These are phyloP conservation scores for Nephotettix cincticeps DNA, from an alignment of 1,140 invertebrate species.

Conservation along the genomic window DNA sequence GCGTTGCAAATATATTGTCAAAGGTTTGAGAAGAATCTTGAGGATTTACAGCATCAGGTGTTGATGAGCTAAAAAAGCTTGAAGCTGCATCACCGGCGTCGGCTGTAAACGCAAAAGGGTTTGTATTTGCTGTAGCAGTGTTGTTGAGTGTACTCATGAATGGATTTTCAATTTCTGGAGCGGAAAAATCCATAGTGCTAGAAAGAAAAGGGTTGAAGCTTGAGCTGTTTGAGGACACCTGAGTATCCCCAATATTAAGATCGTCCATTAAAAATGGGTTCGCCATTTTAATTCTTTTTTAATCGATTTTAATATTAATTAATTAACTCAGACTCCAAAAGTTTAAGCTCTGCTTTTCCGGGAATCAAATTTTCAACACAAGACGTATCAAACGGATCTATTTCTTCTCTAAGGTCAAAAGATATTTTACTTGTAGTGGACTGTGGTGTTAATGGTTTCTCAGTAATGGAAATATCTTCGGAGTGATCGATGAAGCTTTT, in stretches of 20 bases:
- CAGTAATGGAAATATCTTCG: slow-evolving; percentile 31
- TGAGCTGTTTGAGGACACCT: slow-evolving; percentile 33
- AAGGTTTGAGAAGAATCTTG: slow-evolving; percentile 12
- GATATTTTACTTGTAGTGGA: slow-evolving; percentile 26
- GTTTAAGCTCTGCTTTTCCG: slow-evolving; percentile 69
- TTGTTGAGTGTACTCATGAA: slow-evolving; percentile 47
- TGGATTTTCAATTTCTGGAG: slow-evolving; percentile 56
- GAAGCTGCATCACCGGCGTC: slow-evolving; percentile 37
- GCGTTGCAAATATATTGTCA: slow-evolving; percentile 37
- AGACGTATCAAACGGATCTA: slow-evolving; percentile 83
- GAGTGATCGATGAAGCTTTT: slow-evolving; percentile 17
- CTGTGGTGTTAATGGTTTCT: slow-evolving; percentile 43
- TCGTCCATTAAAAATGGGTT: slow-evolving; percentile 80
- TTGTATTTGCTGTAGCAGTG: slow-evolving; percentile 45
- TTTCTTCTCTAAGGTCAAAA: slow-evolving; percentile 51
- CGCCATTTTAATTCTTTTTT: slow-evolving; percentile 39
- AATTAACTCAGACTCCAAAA: slow-evolving; percentile 67
- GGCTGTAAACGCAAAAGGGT: slow-evolving; percentile 55
- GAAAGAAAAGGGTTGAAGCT: slow-evolving; percentile 73
- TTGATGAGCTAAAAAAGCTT: slow-evolving; percentile 31
- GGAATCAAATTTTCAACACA: slow-evolving; percentile 67
- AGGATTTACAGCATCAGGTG: neutral
- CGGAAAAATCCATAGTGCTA: slow-evolving; percentile 48
- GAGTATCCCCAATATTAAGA: slow-evolving; percentile 46
- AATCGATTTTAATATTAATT: slow-evolving; percentile 12